Base-by-base conservation (phyloP, 2,113 vertebrate species). In the Megaceryle torquata region DNA sequence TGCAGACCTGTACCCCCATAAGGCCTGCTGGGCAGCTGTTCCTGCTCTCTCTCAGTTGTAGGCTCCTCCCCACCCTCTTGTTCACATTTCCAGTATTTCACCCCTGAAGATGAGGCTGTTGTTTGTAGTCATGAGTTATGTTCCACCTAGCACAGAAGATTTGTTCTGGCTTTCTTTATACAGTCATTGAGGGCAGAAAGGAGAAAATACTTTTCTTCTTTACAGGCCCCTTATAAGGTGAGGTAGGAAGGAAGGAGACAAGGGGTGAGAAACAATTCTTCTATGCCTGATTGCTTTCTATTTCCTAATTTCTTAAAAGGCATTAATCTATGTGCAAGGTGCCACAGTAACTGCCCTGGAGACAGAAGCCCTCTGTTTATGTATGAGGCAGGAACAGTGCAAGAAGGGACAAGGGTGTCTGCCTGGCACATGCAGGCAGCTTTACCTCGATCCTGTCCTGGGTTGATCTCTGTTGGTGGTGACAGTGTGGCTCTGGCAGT, bases 371-470 rank as follows among this genome's bases (percentile, higher is more conserved):
- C 10, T 39, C 15, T 67, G 21, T 63, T 76, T 17, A 26, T 10
- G 13, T 6, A 31, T 1, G 7, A 79, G 28, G 16, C 22, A 68
- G 46, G 74, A 78, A 29, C 0, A 0, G 10, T 14, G 33, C 4
- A 3, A 48, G 29, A 68, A 65, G 43, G 60, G n/a, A 63, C 18
- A 35, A 56, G 41, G 15, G 48, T 25, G 70, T 35, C 39, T 82
- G 54, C 53, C 20, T 29, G 14, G 61, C 35, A 28, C 0, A 2
- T 35, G 43, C 50, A 15, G 50, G 53, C 2, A 5, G 12, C 53
- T 85, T 75, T 0, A 0, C 44, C 29, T 85, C 61, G 18, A 11
- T 61, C 50, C 59, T 80, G 29, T 69, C 61, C 75, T 60, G 18
- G 17, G 24, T 0, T 68, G 53, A 43, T 72, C 48, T 87, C 65